Percentiles rank a stretch among this genome's conserved stretches.
phyloP scores from a whole-genome alignment of 2,113 vertebrate genomes.

The Crotalus helleri region DNA sequence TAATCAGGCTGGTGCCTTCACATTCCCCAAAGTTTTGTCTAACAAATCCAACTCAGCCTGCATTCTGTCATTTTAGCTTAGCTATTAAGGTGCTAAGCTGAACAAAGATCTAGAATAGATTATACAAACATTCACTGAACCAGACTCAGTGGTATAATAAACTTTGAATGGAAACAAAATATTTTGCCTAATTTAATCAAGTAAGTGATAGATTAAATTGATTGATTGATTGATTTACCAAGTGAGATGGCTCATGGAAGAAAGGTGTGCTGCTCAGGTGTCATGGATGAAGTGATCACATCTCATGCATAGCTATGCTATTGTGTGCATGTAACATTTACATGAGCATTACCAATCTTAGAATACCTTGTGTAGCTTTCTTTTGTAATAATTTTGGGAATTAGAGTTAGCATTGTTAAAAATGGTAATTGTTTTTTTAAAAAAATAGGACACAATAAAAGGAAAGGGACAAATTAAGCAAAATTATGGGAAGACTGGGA shows the following conservation, averaged over 20 bases:
- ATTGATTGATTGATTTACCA: too few relatives aligned
- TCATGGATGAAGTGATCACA: neutral
- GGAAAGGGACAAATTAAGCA: neutral
- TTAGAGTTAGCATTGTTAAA: neutral
- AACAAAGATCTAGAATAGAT: neutral
- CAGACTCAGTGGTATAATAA: neutral
- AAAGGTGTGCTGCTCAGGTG: neutral
- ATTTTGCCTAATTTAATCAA: neutral
- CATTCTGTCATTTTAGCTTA: constrained; percentile 26
- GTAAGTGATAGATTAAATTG: neutral
- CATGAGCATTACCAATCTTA: neutral
- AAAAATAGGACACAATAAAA: neutral
- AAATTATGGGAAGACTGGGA: too few relatives aligned
- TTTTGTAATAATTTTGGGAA: neutral
- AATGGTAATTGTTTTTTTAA: too few relatives aligned
- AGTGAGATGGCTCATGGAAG: neutral
- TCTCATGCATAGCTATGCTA: too few relatives aligned
- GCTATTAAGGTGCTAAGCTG: constrained; percentile 31
- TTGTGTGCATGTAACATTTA: neutral
- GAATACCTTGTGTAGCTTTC: neutral
- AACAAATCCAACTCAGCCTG: constrained; percentile 26
- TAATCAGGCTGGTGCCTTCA: constrained; percentile 51
- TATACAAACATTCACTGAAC: neutral
- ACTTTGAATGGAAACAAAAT: neutral
- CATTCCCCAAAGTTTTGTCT: constrained; percentile 34